Base-by-base conservation (phyloP, 2,888 invertebrate species). In the Neoascia interrupta region DNA sequence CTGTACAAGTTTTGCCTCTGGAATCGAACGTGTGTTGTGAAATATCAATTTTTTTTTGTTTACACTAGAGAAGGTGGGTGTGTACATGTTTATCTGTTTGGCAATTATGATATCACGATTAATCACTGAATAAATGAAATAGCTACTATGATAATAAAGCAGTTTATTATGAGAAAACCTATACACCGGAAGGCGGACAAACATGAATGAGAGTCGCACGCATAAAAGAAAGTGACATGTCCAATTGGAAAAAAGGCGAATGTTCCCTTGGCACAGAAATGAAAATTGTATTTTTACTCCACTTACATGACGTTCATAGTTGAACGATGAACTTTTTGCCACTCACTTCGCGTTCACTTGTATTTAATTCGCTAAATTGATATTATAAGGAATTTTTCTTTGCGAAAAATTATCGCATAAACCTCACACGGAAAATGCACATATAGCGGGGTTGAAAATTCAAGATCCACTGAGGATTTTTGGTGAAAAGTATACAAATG, bases 221-320 rank as follows among this genome's bases (percentile, higher is more conserved):
- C 13, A 49, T 21, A 70, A 76, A 58, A 70, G 75, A 76, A 70
- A 76, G 75, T 70, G 56, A 37, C 39, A 75, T 28, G 34, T 60
- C 36, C 41, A 58, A 69, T 58, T 5, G 36, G 49, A 4, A 49
- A 58, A 54, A 53, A 21, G 10, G 5, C n/a, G 13, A 36, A 26
- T n/a, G 8, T 13, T n/a, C 13, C 28, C 34, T 5, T 16, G 18
- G 31, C n/a, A 31, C 2, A 18, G n/a, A 10, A n/a, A 37, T 41
- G n/a, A 43, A 45, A 49, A 36, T 23, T 31, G 3, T 4, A 26
- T 31, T 23, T 41, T 28, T 4, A 8, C 43, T 34, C 6, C 6
- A 75, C 56, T 75, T 75, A 75, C 75, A 28, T 64, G 23, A 13
- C 21, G 18, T 10, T 58, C 70, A 58, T 70, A 43, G 16, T 51